Base-by-base conservation (phyloP, 2,113 vertebrate genomes). In the Pelecanus crispus region DNA sequence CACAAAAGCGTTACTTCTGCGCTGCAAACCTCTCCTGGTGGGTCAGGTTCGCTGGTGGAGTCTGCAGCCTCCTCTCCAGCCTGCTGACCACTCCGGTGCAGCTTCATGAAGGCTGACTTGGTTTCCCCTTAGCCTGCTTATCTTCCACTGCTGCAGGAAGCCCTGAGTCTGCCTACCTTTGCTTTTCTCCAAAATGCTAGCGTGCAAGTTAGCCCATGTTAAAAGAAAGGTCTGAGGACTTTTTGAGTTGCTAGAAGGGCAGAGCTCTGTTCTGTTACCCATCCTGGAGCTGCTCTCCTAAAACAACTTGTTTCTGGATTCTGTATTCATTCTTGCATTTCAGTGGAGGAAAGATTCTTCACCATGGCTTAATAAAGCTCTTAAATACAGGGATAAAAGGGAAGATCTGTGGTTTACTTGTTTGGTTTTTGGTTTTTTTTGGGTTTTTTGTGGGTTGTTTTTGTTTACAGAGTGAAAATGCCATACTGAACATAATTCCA, bases 1-100 rank as follows among this genome's bases (percentile, higher is more conserved):
- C 24, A 52, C 19, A 31, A 8, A 55, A 50, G 7, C 0, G 0
- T 78, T 26, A 10, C 5, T 47, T n/a, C 4, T 32, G 28, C 70
- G 81, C 81, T 61, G 26, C 62, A 65, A 7, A 49, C 26, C 22
- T 71, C 44, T 91, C 21, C 18, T 50, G 24, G 14, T 68, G 40
- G 19, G 32, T 70, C 34, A 38, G 5, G 17, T 32, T 83, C 21
- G 28, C 44, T 13, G 21, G 17, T 49, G 79, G 31, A 17, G 28
- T 71, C 68, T 40, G 25, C 17, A 80, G 56, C n/a, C 44, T 86
- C 24, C 38, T 75, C 4, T 50, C 36, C 62, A 67, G n/a, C 44
- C 22, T 58, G 24, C 20, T 72, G 68, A 36, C n/a, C 49, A 28
- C 42, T 63, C 47, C 62, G 67, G 7, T 55, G 34, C 17, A 58